Evolutionary conservation across 92 coral and sea anemone species (phyloP), one percentile per base, ranked within the genome.

Genomic region (Porites cylindrica): DNA sequence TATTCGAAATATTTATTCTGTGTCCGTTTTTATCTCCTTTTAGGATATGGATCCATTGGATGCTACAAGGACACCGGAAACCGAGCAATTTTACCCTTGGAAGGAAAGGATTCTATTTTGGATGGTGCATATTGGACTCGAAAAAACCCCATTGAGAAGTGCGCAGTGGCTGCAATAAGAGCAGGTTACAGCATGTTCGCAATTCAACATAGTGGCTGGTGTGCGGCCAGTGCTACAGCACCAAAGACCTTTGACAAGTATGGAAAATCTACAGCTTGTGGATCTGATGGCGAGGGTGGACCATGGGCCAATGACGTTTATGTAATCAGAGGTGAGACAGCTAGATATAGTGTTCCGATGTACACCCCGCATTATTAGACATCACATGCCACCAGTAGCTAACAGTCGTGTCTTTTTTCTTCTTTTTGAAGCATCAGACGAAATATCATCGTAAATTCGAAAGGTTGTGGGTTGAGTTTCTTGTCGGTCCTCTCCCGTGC

Each of bases 121-220:
- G 72, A 78, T 32, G 82, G 82, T 1, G 0, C 18, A 5, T 78
- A 61, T 23, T 0, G 8, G 58, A 11, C n/a, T 11, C 53, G 77
- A 13, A 11, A 5, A 32, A 3, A 72, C 23, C 54, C 77, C 56
- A 72, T 72, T n/a, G 32, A 52, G 2, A 72, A 72, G 20, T 72
- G 77, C 10, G 11, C 11, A 2, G 13, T 10, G 16, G 61, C 61
- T 10, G 61, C 61, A 14, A 56, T 10, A 9, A 56, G 16, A 3
- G 13, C 13, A 56, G 61, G 61, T 6, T 56, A 10, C 2, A 10
- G 16, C 18, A 68, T 86, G 71, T 86, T 86, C 21, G 85, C 90
- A 23, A 51, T 86, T 47, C 90, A 86, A 20, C 3, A 86, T 78
- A 79, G 90, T 21, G 90, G 85, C 60, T 70, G 79, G 85, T 86